A percentile compares a stretch with the other conserved stretches of the same genome.
These are phyloP conservation scores for Calcarius lapponicus DNA, from an alignment of 2,797 vertebrate genomes.

Conservation along the genomic window DNA sequence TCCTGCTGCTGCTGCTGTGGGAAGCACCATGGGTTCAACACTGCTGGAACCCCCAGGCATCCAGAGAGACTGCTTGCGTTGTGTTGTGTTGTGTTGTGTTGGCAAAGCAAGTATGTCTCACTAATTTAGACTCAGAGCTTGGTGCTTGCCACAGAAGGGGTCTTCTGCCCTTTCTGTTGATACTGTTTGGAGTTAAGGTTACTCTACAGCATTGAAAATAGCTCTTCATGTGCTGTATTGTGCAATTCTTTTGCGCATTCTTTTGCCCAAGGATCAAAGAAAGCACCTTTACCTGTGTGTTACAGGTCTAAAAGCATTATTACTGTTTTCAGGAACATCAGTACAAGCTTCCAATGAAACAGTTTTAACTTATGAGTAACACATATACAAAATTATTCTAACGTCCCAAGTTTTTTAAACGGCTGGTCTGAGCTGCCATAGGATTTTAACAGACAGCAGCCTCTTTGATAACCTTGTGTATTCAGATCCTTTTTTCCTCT, in stretches of 20 bases:
- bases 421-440: neutral
- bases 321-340: neutral
- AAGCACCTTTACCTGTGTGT: accelerated
- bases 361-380: neutral
- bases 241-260: neutral
- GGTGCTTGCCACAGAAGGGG: neutral
- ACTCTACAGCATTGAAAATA: neutral
- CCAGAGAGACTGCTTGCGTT: accelerated
- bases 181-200: neutral
- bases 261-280: neutral
- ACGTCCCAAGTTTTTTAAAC: neutral
- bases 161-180: neutral
- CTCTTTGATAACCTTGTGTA: neutral
- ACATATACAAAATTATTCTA: neutral
- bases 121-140: neutral
- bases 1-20: neutral
- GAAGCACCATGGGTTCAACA: neutral
- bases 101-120: neutral
- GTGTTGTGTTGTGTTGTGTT: accelerated
- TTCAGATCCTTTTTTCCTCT: neutral
- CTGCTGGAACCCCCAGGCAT: neutral
- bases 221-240: accelerated
- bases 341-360: neutral
- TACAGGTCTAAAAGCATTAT: neutral
- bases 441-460: neutral